A percentile compares a stretch with the other conserved stretches of the same genome.
phyloP scores from a whole-genome alignment of 1,140 invertebrate genomes.

The Bursaphelenchus mucronatus region DNA sequence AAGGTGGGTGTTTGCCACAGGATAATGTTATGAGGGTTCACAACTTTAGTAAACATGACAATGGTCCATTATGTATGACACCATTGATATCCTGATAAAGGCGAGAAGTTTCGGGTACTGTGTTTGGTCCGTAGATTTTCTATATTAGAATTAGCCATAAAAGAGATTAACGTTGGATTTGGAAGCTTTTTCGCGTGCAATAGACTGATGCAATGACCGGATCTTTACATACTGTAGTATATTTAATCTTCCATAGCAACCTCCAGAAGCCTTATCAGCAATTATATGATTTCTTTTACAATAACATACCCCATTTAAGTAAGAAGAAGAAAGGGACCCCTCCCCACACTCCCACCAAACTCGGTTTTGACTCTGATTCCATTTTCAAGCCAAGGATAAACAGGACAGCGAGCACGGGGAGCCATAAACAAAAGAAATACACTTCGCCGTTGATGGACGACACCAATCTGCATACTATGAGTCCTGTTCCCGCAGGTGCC shows the following conservation, averaged over 20 bases:
- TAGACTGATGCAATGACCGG: background rate
- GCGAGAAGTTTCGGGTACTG: constrained; percentile 4
- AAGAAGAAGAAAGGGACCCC: background rate
- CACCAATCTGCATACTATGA: background rate
- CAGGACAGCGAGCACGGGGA: constrained; percentile 8
- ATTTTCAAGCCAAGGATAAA: constrained; percentile 22
- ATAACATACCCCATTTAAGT: constrained; percentile 2
- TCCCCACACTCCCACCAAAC: background rate
- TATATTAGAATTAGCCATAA: constrained; percentile 7
- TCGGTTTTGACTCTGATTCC: constrained; percentile 14
- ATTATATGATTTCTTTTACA: constrained; percentile 1
- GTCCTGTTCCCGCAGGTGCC: constrained; percentile 15
- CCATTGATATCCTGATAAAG: background rate
- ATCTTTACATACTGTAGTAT: background rate
- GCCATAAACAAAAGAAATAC: background rate
- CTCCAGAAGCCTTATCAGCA: background rate
- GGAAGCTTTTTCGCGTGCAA: constrained; percentile 8
- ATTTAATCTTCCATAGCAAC: background rate
- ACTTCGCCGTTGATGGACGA: constrained; percentile 10
- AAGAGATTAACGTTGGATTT: constrained; percentile 1
- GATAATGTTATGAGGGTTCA: background rate
- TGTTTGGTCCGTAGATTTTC: constrained; percentile 15
- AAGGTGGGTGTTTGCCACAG: background rate
- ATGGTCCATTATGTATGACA: background rate
- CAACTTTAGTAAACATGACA: background rate